Evolutionary conservation across 2,113 vertebrate genomes (phyloP), one percentile per base, ranked within the genome.

Genomic region (Python bivittatus): DNA sequence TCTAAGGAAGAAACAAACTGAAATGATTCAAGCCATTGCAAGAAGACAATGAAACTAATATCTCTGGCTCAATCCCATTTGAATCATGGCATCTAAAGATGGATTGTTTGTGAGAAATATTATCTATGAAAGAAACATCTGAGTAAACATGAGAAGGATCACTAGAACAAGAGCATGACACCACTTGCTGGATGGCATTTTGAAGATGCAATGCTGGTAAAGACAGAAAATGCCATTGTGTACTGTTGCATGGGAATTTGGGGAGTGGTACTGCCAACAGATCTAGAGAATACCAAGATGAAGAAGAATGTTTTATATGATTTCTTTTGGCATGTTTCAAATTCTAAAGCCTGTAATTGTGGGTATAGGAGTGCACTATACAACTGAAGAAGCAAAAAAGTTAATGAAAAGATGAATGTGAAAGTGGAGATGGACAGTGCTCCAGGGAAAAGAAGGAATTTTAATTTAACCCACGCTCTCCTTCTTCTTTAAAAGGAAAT

Each of bases 381-480:
- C 33, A 93, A 3, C 0, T 57, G 0, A 11, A 61, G 5, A 79
- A 17, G 57, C 0, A 68, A 7, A 12, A 91, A 60, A 52, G 17
- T 87, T n/a, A 91, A 60, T 92, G 90, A 6, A 25, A 91, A 94
- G 29, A 83, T 7, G 61, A 0, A 86, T 86, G 44, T 91, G 95
- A 96, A 93, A 22, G 0, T 92, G 93, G 0, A 0, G 2, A n/a
- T 25, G 20, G 79, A 38, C 11, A 90, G 91, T 84, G 33, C 90
- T 52, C 79, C 88, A 38, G 4, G 91, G 12, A 91, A 20, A 93
- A 1, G 1, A 13, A 91, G 4, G 38, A 0, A 93, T 95, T 96
- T 93, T 83, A 88, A 95, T 95, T 94, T 95, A 92, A 8, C 90
- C 52, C 89, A 72, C 90, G 95, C 84, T 8, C 68, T 88, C 33